Conservation (phyloP, 2,888 invertebrate species). For the Synergus gifuensis region DNA sequence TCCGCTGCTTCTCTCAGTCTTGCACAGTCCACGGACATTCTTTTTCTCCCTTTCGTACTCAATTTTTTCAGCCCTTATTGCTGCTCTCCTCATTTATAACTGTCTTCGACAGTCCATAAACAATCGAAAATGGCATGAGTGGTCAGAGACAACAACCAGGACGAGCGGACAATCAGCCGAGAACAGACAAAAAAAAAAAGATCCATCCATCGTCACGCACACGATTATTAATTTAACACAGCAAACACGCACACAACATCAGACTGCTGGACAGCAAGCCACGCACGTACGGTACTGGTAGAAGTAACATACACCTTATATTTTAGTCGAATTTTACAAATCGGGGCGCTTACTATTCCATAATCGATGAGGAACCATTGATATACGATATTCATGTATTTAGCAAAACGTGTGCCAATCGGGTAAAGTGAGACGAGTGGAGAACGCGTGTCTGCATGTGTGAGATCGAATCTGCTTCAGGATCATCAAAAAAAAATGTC, state of each 20-base stretch:
- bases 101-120: too few relatives aligned
- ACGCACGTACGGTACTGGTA: slow-evolving; percentile 66
- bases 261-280: slow-evolving; percentile 71
- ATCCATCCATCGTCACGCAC: slow-evolving; percentile 20
- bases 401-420: slow-evolving; percentile 72
- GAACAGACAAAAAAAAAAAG: slow-evolving; percentile 1
- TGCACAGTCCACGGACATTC: slow-evolving; percentile 69
- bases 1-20: slow-evolving; percentile 74
- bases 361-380: slow-evolving; percentile 75
- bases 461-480: neutral
- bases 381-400: slow-evolving; percentile 71
- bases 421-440: slow-evolving; percentile 61
- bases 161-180: slow-evolving; percentile 13
- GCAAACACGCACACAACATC: slow-evolving; percentile 45
- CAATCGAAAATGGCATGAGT: neutral
- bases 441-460: slow-evolving; percentile 58
- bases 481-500: neutral
- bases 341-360: slow-evolving; percentile 66
- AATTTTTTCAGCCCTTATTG: slow-evolving; percentile 21
- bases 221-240: slow-evolving; percentile 29
- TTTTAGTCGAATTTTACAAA: slow-evolving; percentile 72
- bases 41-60: slow-evolving; percentile 42
- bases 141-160: neutral
- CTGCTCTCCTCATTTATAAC: slow-evolving; percentile 8
- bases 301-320: slow-evolving; percentile 66